A percentile compares a stretch with the other conserved stretches of the same genome.
These are phyloP conservation scores for Corapipo altera DNA, from an alignment of 2,113 vertebrate species.

Conservation along the genomic window DNA sequence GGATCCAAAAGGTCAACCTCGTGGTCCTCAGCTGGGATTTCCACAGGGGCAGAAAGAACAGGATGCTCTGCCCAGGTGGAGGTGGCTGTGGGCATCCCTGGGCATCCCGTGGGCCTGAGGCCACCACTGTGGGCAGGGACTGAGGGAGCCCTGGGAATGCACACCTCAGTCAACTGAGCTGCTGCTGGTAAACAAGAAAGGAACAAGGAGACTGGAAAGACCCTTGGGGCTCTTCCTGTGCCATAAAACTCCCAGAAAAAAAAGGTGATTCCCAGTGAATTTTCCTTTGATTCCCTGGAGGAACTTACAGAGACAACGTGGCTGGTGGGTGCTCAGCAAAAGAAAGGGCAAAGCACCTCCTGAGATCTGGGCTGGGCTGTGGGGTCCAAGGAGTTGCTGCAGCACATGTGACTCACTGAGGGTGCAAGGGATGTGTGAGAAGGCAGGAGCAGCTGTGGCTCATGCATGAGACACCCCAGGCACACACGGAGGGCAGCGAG, in stretches of 20 bases:
- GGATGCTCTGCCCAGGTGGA: neutral
- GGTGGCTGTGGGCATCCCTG: neutral
- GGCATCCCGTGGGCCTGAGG: accelerated
- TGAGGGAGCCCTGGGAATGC: too few relatives aligned
- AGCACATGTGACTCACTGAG: neutral
- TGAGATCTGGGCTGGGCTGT: neutral
- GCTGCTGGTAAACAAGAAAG: neutral
- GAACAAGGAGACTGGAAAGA: neutral
- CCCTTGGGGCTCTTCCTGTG: neutral
- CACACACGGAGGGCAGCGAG: neutral
- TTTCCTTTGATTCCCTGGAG: neutral
- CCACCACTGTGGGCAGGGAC: neutral
- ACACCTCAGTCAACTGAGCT: neutral
- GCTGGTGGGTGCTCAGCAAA: accelerated
- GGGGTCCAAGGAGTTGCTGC: accelerated
- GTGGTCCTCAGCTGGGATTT: neutral
- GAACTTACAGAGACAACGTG: accelerated
- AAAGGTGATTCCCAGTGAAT: neutral
- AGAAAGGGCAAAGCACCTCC: neutral
- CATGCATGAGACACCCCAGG: neutral
- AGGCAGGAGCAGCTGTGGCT: neutral
- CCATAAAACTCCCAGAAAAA: neutral
- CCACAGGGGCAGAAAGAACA: neutral
- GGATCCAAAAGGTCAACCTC: neutral
- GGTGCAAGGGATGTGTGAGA: accelerated